Conservation (phyloP, 2,113 vertebrate species). For the Syngnathus floridae region DNA sequence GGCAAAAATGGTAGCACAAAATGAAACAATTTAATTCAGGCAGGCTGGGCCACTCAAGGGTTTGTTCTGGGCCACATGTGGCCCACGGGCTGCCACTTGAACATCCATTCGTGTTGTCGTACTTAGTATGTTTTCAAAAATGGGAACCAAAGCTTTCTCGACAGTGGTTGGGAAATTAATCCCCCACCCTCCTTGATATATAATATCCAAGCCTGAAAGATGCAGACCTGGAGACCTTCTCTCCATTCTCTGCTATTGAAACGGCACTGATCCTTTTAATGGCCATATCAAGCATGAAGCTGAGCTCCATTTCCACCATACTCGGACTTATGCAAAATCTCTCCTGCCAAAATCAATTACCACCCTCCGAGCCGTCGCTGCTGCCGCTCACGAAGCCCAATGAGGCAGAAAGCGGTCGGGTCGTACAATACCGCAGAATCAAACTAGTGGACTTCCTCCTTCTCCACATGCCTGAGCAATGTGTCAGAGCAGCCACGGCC, state of each 20-base stretch:
- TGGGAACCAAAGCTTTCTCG: not conserved
- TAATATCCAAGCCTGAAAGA: slow-evolving; percentile 14
- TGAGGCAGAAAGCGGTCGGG: slow-evolving; percentile 45
- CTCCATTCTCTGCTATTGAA: slow-evolving; percentile 16
- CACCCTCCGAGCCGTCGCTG: slow-evolving; percentile 13
- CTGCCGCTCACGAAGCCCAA: slow-evolving; percentile 37
- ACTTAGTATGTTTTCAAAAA: too few species aligned
- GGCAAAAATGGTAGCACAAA: not conserved
- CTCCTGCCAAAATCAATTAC: slow-evolving; percentile 47
- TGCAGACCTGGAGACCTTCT: slow-evolving; percentile 7
- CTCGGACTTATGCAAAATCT: slow-evolving; percentile 23
- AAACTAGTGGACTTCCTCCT: slow-evolving; percentile 54
- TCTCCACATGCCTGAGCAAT: slow-evolving; percentile 64
- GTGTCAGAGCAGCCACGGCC: slow-evolving; percentile 38
- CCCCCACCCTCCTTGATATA: slow-evolving; percentile 37
- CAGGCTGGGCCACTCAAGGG: too few species aligned
- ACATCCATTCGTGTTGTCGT: too few species aligned
- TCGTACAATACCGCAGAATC: slow-evolving; percentile 38
- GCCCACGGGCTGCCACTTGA: too few species aligned
- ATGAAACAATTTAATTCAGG: too few species aligned
- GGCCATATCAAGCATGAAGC: slow-evolving; percentile 14
- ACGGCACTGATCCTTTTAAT: slow-evolving; percentile 24
- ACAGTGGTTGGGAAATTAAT: not conserved
- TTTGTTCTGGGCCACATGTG: too few species aligned
- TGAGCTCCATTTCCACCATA: slow-evolving; percentile 20